Percentiles rank a stretch among this genome's conserved stretches.
These are phyloP conservation scores for Lepidochitona cinerea DNA, from an alignment of 2,888 invertebrate genomes.

Conservation along the genomic window DNA sequence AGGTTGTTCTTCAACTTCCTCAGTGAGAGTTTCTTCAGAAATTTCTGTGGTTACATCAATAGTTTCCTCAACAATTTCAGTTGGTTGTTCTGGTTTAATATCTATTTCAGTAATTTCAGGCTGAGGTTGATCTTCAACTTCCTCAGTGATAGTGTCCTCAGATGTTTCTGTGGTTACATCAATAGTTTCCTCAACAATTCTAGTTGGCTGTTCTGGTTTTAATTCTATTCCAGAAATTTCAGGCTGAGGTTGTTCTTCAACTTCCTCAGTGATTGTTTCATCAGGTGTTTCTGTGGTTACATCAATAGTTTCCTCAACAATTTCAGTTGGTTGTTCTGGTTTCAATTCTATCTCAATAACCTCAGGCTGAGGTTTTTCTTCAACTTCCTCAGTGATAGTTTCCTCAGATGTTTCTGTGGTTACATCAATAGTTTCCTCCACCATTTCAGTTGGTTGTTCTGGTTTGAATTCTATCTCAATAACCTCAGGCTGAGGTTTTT, in stretches of 20 bases:
- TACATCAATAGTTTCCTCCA: conserved; percentile 6
- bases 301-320: not conserved
- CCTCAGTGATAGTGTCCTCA: not conserved
- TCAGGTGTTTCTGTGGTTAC: not conserved
- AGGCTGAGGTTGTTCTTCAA: not conserved
- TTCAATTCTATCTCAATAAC: not conserved
- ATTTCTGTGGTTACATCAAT: not conserved
- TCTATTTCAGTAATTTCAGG: not conserved
- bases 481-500: not conserved
- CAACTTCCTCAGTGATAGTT: not conserved
- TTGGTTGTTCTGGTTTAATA: not conserved
- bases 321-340: not conserved
- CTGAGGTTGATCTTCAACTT: not conserved
- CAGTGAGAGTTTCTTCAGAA: not conserved
- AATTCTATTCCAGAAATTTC: not conserved
- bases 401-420: conserved; percentile 24
- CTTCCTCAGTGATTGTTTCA: not conserved
- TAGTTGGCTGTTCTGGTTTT: no score
- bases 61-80: not conserved
- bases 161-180: no score
- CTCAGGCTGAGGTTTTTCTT: not conserved
- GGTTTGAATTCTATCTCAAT: not conserved
- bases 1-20: not conserved
- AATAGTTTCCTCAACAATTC: no score
- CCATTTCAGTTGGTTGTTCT: no score